Evolutionary conservation across 2,113 vertebrate genomes (phyloP), one percentile per base, ranked within the genome.

Genomic region (Phasianus colchicus): DNA sequence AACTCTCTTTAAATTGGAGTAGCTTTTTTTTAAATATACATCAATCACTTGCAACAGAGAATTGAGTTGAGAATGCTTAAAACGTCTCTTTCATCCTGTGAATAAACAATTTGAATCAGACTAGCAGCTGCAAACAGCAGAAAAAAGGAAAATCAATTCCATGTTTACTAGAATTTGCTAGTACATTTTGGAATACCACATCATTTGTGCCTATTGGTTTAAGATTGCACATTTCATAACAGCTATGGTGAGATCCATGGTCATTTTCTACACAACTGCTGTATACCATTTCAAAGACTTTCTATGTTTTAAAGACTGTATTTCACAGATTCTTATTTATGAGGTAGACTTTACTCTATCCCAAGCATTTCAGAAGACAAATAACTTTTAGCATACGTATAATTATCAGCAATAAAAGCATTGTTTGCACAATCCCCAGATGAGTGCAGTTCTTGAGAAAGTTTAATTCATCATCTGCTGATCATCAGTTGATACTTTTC

Each of bases 1-100:
- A 99, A 99, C 98, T 97, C 92, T 93, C 96, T 97, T 98, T 93
- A 98, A 98, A 98, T 98, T 88, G 90, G 92, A 97, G 89, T 96
- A 95, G 96, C 83, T 97, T 98, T 97, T 96, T 48, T 63, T 38
- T 18, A 88, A 74, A 95, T 95, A 87, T 93, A 95, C 94, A 83
- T 97, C 96, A 97, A 83, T 95, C 95, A 94, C 86, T 96, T 43
- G 32, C 81, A 97, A 97, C 89, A 96, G n/a, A n/a, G n/a, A n/a
- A n/a, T n/a, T n/a, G n/a, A n/a, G 89, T 92, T 91, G 76, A 95
- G 92, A 97, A 97, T 91, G 60, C 96, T 97, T 94, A 93, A 97
- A 98, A 95, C 86, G 89, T 93, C 84, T 92, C 89, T 97, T 97
- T 96, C 80, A 96, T 94, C 58, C 91, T 85, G 66, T 95, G 97